These are phyloP conservation scores for Egretta garzetta DNA, from an alignment of 2,113 vertebrate genomes.

Conservation along the genomic window DNA sequence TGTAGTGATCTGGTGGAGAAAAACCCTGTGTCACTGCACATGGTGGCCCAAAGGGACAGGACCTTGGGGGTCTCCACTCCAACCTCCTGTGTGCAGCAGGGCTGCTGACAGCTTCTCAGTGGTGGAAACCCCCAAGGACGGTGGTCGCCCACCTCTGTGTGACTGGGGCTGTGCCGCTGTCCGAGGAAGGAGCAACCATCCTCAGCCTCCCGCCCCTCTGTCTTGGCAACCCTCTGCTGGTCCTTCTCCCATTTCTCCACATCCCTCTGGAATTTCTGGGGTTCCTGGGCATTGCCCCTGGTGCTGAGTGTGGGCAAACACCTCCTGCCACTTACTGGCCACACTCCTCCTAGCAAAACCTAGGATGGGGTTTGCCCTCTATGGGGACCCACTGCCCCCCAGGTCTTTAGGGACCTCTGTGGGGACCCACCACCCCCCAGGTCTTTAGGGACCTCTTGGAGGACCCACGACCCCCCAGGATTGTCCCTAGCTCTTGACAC, in stretches of 20 bases:
- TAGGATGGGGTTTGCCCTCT: background rate
- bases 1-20: conserved; percentile 86
- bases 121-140: background rate
- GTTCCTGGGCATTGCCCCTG: background rate
- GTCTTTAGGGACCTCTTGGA: background rate
- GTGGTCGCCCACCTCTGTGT: background rate
- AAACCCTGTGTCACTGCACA: background rate
- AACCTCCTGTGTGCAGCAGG: background rate
- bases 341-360: background rate
- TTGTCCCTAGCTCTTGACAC: background rate
- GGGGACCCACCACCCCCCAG: background rate
- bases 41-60: background rate
- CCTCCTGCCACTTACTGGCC: background rate
- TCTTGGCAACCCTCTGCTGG: background rate
- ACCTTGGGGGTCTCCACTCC: background rate
- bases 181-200: background rate
- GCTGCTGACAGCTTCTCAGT: background rate
- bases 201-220: background rate
- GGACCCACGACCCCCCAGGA: background rate
- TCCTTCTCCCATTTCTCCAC: background rate
- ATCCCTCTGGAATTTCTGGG: background rate
- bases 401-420: background rate
- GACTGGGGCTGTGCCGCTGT: background rate
- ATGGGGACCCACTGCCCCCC: background rate
- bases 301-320: background rate